Evolutionary conservation across 1,140 invertebrate species (phyloP).

Genomic region (Euwallacea similis): DNA sequence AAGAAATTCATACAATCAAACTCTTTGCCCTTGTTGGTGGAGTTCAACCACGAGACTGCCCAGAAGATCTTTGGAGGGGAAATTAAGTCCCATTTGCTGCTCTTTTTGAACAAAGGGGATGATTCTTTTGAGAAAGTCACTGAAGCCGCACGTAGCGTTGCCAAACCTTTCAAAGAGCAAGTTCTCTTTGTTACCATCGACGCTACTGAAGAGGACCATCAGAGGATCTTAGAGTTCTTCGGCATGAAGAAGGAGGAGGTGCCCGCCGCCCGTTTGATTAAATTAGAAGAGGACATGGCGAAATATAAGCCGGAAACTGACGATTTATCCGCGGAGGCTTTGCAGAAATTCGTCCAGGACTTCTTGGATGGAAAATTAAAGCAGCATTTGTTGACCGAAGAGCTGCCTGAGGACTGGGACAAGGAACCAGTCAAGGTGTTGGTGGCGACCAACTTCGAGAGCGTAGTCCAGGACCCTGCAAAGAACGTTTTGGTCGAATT

Average conservation of each 20-base stretch:
- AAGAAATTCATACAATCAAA: constrained; percentile 85
- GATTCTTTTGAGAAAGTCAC: constrained; percentile 76
- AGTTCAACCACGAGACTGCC: constrained; percentile 97
- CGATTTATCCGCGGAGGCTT: constrained; percentile 75
- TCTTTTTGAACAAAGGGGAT: constrained; percentile 87
- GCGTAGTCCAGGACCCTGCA: constrained; percentile 82
- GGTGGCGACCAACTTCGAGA: constrained; percentile 94
- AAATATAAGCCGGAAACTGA: constrained; percentile 91
- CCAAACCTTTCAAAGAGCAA: constrained; percentile 87
- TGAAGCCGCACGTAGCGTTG: constrained; percentile 75
- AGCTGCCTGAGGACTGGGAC: constrained; percentile 97
- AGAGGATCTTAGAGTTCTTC: constrained; percentile 98
- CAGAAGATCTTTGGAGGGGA: constrained; percentile 98
- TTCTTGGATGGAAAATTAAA: constrained; percentile 93
- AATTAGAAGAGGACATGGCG: constrained; percentile 95
- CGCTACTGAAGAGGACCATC: constrained; percentile 93
- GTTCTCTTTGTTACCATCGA: constrained; percentile 96
- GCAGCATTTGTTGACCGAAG: constrained; percentile 91
- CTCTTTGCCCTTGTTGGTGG: constrained; percentile 89
- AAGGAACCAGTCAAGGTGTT: constrained; percentile 79
- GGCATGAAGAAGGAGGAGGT: constrained; percentile 93
- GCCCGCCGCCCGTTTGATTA: constrained; percentile 91
- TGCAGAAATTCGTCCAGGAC: constrained; percentile 82
- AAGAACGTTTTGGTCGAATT: constrained; percentile 99
- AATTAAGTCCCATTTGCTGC: constrained; percentile 92